These are phyloP conservation scores for Drosophila bifasciata DNA, from an alignment of 1,140 invertebrate genomes.

Conservation along the genomic window DNA sequence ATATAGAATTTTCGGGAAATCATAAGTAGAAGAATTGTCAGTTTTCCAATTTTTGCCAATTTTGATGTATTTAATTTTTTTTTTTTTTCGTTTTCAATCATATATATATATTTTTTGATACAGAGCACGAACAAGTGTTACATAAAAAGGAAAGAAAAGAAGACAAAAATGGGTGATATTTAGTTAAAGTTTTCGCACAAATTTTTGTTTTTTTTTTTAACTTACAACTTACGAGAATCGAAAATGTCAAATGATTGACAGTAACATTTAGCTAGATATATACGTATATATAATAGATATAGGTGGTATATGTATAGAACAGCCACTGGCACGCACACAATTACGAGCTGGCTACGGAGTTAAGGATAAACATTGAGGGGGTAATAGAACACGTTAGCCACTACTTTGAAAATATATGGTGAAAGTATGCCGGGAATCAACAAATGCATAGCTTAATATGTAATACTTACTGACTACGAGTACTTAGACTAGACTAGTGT, in stretches of 20 bases:
- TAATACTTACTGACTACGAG: slow-evolving; percentile 21
- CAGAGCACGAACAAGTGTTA: slow-evolving; percentile 83
- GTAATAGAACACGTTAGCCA: slow-evolving; percentile 74
- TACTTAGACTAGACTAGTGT: slow-evolving; percentile 11
- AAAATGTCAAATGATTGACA: slow-evolving; percentile 54
- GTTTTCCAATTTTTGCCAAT: slow-evolving; percentile 80
- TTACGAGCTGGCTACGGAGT: slow-evolving; percentile 59
- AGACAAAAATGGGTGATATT: slow-evolving; percentile 83
- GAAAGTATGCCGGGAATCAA: slow-evolving; percentile 40
- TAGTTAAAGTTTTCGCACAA: slow-evolving; percentile 79
- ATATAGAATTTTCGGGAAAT: slow-evolving; percentile 39
- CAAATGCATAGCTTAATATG: slow-evolving; percentile 30
- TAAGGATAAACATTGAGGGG: slow-evolving; percentile 74
- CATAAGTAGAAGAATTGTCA: slow-evolving; percentile 67
- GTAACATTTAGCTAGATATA: slow-evolving; percentile 63
- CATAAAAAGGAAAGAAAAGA: slow-evolving; percentile 84
- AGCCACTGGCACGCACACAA: slow-evolving; percentile 49
- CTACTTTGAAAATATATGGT: slow-evolving; percentile 62
- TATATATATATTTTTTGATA: slow-evolving; percentile 68
- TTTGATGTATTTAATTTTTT: slow-evolving; percentile 65
- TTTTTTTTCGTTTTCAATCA: slow-evolving; percentile 56
- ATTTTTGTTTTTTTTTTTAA: slow-evolving; percentile 57
- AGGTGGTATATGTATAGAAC: slow-evolving; percentile 26
- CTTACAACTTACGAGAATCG: slow-evolving; percentile 77
- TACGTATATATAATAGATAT: slow-evolving; percentile 35